These are phyloP conservation scores for Podilymbus podiceps DNA, from an alignment of 2,113 vertebrate species.

Conservation along the genomic window DNA sequence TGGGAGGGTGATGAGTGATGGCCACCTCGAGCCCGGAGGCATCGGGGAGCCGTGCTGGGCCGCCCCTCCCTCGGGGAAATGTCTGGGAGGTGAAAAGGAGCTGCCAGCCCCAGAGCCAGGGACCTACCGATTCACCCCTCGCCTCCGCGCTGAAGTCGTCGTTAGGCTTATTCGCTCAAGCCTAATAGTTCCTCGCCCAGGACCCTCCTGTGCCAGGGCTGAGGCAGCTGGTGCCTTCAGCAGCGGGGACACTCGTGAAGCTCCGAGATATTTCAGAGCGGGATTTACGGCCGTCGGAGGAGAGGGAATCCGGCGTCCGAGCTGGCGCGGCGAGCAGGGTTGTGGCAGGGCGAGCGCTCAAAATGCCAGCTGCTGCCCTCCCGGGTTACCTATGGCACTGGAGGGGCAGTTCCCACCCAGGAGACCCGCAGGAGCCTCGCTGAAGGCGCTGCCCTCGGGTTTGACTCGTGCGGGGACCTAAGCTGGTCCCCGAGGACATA, in stretches of 20 bases:
- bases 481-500: accelerated
- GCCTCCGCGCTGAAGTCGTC: not conserved
- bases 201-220: not conserved
- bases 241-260: not conserved
- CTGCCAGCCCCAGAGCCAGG: not conserved
- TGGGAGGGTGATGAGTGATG: not conserved
- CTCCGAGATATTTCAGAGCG: not conserved
- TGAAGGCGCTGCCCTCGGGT: no score
- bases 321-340: not conserved
- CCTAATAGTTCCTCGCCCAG: not conserved
- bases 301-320: not conserved
- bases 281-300: not conserved
- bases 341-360: not conserved
- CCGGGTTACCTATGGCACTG: not conserved
- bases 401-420: not conserved
- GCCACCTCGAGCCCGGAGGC: not conserved
- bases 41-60: not conserved
- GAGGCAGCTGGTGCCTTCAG: not conserved
- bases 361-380: not conserved
- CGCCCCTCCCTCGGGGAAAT: not conserved
- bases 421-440: not conserved
- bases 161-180: not conserved
- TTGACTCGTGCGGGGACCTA: no score
- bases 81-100: not conserved
- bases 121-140: not conserved